A percentile compares a stretch with the other conserved stretches of the same genome.
Conservation (phyloP, 2,888 invertebrate genomes). For the Pharmacophagus antenor region DNA sequence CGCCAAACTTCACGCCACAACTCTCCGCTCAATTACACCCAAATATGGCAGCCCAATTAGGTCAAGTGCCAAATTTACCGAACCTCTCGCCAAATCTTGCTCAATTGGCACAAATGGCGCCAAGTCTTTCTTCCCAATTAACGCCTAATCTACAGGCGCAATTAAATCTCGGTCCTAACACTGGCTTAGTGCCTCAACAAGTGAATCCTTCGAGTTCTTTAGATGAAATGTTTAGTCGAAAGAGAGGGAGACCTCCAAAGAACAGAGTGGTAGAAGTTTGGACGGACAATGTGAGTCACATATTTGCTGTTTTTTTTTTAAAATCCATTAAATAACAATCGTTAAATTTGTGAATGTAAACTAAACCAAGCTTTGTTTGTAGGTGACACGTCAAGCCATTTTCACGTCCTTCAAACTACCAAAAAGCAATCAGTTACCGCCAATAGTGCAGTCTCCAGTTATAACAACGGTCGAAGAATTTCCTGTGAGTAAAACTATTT, state of each 20-base stretch:
- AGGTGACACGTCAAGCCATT: constrained; percentile 92
- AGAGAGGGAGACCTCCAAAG: constrained; percentile 97
- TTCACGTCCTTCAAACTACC: constrained; percentile 96
- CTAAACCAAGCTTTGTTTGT: constrained; percentile 34
- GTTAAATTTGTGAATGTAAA: constrained; percentile 28
- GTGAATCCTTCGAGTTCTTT: constrained; percentile 84
- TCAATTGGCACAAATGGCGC: constrained; percentile 73
- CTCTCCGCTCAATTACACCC: constrained; percentile 73
- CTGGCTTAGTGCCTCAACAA: constrained; percentile 63
- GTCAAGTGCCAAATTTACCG: constrained; percentile 65
- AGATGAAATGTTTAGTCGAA: constrained; percentile 95
- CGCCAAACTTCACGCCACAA: constrained; percentile 77
- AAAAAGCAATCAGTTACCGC: constrained; percentile 81
- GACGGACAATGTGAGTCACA: constrained; percentile 89
- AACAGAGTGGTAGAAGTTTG: constrained; percentile 96
- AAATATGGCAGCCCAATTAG: constrained; percentile 73
- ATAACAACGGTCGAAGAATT: constrained; percentile 72
- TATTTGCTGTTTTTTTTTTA: no score
- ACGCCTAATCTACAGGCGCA: constrained; percentile 72
- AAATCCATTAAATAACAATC: no score
- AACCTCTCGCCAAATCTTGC: constrained; percentile 72
- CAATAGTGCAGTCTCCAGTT: constrained; percentile 63
- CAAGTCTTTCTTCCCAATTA: constrained; percentile 64
- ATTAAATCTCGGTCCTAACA: constrained; percentile 62
- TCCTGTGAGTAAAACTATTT: constrained; percentile 56